Evolutionary conservation across 2,113 vertebrate species (phyloP), one percentile per base, ranked within the genome.

Genomic region (Gymnorhina tibicen): DNA sequence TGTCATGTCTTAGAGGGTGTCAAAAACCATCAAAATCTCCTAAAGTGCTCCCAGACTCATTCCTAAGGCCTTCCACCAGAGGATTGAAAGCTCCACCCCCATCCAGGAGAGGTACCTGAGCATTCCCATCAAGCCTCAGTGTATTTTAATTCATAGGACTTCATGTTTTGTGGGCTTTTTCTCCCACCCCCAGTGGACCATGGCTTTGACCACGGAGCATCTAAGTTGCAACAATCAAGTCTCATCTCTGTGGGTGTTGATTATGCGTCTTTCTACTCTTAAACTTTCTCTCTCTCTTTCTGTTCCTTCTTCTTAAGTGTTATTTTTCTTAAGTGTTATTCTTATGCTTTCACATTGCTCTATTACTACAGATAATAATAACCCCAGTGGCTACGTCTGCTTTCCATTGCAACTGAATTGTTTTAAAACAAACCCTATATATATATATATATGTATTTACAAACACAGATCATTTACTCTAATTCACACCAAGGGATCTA

Each of bases 91-190:
- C 18, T 39, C 18, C 11, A 21, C 4, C 11, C 26, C 32, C 1
- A 2, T 22, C n/a, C 19, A 46, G 9, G 14, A 18, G 22, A 39
- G 28, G 15, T 18, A 39, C 11, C 17, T 55, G 28, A 39, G 11
- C 39, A 17, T 39, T 64, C 28, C 49, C 1, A 2, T 6, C 1
- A 3, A 55, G 22, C 2, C 28, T 19, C 3, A 6, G 17, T 22
- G 10, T 55, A 47, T 55, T 64, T 55, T 18, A 55, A 22, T 53
- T 20, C 7, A 32, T 12, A 0, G 0, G 21, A 46, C 27, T 37
- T 55, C 4, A 22, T 39, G n/a, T 22, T 55, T 74, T 46, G 22
- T 74, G 59, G 39, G 7, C 23, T 64, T 24, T 11, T 55, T 55
- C 28, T 64, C 28, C 14, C 23, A 33, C 9, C 11, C 35, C 15